These are phyloP conservation scores for Antheraea yamamai DNA, from an alignment of 2,888 invertebrate genomes.

Conservation along the genomic window DNA sequence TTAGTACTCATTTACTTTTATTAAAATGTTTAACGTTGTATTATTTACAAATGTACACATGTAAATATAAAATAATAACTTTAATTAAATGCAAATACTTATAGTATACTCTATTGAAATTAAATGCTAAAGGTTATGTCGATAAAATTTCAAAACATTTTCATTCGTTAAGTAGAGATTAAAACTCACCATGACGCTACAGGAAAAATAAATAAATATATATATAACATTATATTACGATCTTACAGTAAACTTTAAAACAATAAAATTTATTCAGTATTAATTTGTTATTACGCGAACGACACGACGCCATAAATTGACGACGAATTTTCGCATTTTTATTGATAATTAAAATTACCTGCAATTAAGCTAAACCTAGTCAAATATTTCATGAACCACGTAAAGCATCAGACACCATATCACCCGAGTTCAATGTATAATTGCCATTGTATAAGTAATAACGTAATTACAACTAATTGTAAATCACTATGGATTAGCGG, in stretches of 20 bases:
- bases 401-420: background rate
- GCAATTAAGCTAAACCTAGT: slow-evolving; percentile 57
- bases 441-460: slow-evolving; percentile 38
- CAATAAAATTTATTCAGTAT: slow-evolving; percentile 55
- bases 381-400: background rate
- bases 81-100: background rate
- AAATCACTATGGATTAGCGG: slow-evolving; percentile 72
- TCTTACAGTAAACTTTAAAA: slow-evolving; percentile 45
- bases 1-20: background rate
- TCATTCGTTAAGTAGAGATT: background rate
- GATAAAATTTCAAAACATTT: background rate
- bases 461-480: slow-evolving; percentile 74
- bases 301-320: slow-evolving; percentile 54
- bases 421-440: slow-evolving; percentile 1
- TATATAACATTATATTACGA: slow-evolving; percentile 31
- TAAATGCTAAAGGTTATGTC: background rate
- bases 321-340: slow-evolving; percentile 49
- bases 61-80: background rate
- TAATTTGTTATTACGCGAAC: slow-evolving; percentile 45
- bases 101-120: background rate
- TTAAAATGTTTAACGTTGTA: background rate
- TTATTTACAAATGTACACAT: background rate
- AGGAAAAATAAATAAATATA: slow-evolving; percentile 13
- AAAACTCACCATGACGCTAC: slow-evolving; percentile 16
- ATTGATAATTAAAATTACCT: slow-evolving; percentile 77